Evolutionary conservation across 2,113 vertebrate genomes (phyloP).

Genomic region (Apteryx owenii): DNA sequence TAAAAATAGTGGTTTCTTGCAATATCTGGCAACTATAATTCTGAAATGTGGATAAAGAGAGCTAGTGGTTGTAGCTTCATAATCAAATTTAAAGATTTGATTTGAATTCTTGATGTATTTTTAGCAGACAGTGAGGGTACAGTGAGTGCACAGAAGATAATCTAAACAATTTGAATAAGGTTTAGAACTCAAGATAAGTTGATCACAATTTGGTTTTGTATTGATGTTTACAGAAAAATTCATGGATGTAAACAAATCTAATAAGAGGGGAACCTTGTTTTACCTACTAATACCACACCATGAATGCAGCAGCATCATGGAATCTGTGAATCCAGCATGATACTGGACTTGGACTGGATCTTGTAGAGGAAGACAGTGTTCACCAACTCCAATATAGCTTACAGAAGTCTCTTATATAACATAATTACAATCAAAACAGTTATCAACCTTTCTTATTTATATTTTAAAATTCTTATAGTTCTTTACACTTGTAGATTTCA

Average conservation of each 20-base stretch:
- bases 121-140: background rate
- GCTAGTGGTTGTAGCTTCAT: background rate
- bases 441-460: background rate
- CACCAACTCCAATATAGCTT: background rate
- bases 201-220: background rate
- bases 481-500: background rate
- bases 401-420: background rate
- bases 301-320: background rate
- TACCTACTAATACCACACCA: background rate
- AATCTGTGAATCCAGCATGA: background rate
- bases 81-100: constrained; percentile 6
- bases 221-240: background rate
- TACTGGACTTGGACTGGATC: background rate
- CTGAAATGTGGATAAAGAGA: constrained; percentile 26
- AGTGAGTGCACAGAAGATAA: background rate
- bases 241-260: background rate
- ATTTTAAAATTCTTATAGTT: background rate
- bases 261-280: background rate
- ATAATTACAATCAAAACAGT: background rate
- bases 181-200: background rate
- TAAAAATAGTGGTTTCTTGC: constrained; percentile 52
- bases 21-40: constrained; percentile 17
- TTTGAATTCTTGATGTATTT: background rate
- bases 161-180: background rate
- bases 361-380: background rate